A percentile compares a stretch with the other conserved stretches of the same genome.
Conservation (phyloP, 1,140 invertebrate genomes). For the Drosophila gunungcola region DNA sequence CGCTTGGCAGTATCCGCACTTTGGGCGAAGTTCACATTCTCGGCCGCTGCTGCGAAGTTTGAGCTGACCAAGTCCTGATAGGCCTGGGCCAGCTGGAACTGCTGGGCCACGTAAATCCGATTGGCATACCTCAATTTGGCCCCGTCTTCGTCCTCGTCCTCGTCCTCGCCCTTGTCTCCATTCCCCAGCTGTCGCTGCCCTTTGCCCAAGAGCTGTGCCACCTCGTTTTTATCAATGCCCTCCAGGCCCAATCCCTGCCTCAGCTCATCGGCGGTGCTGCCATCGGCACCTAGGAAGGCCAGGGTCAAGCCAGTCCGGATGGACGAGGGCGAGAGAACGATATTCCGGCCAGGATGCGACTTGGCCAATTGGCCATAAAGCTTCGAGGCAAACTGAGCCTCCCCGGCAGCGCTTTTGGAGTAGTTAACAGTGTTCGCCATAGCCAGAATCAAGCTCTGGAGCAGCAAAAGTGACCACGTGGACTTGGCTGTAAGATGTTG, state of each 20-base stretch:
- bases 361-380: slow-evolving; percentile 40
- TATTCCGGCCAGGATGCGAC: slow-evolving; percentile 73
- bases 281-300: slow-evolving; percentile 85
- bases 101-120: slow-evolving; percentile 54
- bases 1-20: slow-evolving; percentile 62
- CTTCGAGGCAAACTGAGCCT: slow-evolving; percentile 41
- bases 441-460: slow-evolving; percentile 14
- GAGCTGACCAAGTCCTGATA: slow-evolving; percentile 43
- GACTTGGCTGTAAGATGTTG: slow-evolving; percentile 4
- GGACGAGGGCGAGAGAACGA: slow-evolving; percentile 87
- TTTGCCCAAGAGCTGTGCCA: slow-evolving; percentile 30
- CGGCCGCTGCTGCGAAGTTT: slow-evolving; percentile 57
- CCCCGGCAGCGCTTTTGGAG: slow-evolving; percentile 3
- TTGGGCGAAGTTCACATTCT: slow-evolving; percentile 85
- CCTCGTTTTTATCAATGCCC: slow-evolving; percentile 28
- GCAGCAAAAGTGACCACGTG: slow-evolving; percentile 8
- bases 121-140: slow-evolving; percentile 51
- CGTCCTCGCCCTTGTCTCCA: not conserved
- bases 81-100: slow-evolving; percentile 22
- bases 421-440: slow-evolving; percentile 19
- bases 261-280: slow-evolving; percentile 86
- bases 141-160: not conserved
- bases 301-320: slow-evolving; percentile 86
- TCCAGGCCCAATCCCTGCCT: slow-evolving; percentile 76
- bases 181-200: not conserved